phyloP scores from a whole-genome alignment of 2,888 invertebrate species.

The Nudaria mundana region DNA sequence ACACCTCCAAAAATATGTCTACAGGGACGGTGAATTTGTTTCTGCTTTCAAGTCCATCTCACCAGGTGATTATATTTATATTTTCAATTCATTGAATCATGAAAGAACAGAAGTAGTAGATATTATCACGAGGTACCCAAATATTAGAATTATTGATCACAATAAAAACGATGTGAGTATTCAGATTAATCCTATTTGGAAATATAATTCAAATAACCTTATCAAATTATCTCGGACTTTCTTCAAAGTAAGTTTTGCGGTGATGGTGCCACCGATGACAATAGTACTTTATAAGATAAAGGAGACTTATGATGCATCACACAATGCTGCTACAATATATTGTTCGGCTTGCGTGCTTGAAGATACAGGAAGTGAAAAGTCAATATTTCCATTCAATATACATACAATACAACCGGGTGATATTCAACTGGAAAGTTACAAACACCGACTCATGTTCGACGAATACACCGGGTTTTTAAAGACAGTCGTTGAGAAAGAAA shows the following conservation, averaged over 20 bases:
- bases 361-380: conserved; percentile 27
- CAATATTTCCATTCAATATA: conserved; percentile 60
- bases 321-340: conserved; percentile 59
- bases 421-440: conserved; percentile 90
- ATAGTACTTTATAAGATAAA: conserved; percentile 84
- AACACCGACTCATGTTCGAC: conserved; percentile 89
- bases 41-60: conserved; percentile 70
- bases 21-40: conserved; percentile 64
- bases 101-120: conserved; percentile 89
- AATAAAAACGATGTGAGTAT: conserved; percentile 77
- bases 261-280: conserved; percentile 88
- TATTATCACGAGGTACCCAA: conserved; percentile 84
- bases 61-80: conserved; percentile 83
- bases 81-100: conserved; percentile 93
- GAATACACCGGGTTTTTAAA: conserved; percentile 90
- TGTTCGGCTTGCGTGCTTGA: conserved; percentile 54
- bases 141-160: conserved; percentile 87
- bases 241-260: conserved; percentile 86
- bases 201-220: conserved; percentile 45
- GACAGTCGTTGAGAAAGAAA: conserved; percentile 84
- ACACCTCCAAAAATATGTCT: conserved; percentile 63
- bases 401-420: conserved; percentile 88
- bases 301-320: conserved; percentile 48
- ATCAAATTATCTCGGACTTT: conserved; percentile 64
- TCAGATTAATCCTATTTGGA: conserved; percentile 69